Conservation (phyloP, 2,113 vertebrate species). For the Otolemur garnettii region DNA sequence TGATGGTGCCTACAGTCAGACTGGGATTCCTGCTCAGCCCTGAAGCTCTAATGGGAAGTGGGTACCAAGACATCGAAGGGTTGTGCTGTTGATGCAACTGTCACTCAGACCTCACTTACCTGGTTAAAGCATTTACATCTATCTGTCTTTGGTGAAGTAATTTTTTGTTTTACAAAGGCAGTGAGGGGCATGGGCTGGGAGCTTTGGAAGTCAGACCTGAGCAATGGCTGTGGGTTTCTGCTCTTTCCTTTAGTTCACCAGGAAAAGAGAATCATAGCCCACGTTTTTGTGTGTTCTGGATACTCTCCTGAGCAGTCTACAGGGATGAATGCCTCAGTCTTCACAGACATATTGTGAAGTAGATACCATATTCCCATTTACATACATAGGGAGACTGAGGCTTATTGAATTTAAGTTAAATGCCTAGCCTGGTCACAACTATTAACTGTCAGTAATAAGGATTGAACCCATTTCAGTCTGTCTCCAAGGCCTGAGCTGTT, state of each 20-base stretch:
- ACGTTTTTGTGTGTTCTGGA: background rate
- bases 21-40: background rate
- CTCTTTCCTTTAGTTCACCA: background rate
- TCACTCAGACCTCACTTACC: background rate
- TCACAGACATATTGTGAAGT: background rate
- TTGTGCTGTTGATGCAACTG: background rate
- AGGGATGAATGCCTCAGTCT: background rate
- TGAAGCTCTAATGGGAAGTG: background rate
- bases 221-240: background rate
- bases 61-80: background rate
- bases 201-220: background rate
- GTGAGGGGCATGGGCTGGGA: no score
- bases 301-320: background rate
- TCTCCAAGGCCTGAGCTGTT: background rate
- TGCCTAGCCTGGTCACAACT: background rate
- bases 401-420: conserved; percentile 3
- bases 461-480: background rate
- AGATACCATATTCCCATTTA: background rate
- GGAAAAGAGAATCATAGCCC: background rate
- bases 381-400: background rate
- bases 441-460: background rate
- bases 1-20: background rate
- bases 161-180: background rate
- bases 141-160: background rate
- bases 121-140: background rate